Percentiles rank a stretch among this genome's conserved stretches.
phyloP scores from a whole-genome alignment of 2,113 vertebrate species.

The Mormoops blainvillei region DNA sequence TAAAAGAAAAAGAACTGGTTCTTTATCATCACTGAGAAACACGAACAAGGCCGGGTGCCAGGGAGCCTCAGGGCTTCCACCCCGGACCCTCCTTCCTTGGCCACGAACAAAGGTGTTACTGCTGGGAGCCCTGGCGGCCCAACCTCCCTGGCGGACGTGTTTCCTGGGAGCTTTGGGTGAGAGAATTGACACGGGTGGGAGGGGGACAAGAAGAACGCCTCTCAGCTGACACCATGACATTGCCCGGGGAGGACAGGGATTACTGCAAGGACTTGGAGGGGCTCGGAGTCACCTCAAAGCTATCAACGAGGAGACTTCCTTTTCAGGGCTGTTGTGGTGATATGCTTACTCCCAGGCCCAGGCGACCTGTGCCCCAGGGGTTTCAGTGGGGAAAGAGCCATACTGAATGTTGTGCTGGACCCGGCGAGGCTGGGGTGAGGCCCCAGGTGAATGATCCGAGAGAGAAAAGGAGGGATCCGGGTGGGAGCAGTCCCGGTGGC shows the following conservation, averaged over 20 bases:
- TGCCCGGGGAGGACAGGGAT: background rate
- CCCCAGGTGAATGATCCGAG: background rate
- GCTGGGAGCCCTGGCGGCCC: no score
- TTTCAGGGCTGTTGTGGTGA: background rate
- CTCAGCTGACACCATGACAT: background rate
- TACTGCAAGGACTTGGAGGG: background rate
- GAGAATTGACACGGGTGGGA: no score
- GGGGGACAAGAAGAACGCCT: background rate
- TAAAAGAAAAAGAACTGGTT: background rate
- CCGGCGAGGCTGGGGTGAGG: background rate
- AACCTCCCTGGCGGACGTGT: accelerated
- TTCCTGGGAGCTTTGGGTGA: background rate
- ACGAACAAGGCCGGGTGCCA: background rate
- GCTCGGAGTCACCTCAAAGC: background rate
- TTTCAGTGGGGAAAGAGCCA: no score
- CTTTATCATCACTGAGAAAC: background rate
- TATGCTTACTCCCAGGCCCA: background rate
- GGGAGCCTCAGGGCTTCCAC: background rate
- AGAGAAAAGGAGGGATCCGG: background rate
- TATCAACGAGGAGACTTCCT: background rate
- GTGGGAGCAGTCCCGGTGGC: background rate
- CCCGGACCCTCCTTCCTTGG: background rate
- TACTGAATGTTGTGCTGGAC: background rate
- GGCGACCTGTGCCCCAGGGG: no score
- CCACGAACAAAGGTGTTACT: background rate